These are phyloP conservation scores for Bergia puertoricense DNA, from an alignment of 92 coral and sea anemone species.

Conservation along the genomic window DNA sequence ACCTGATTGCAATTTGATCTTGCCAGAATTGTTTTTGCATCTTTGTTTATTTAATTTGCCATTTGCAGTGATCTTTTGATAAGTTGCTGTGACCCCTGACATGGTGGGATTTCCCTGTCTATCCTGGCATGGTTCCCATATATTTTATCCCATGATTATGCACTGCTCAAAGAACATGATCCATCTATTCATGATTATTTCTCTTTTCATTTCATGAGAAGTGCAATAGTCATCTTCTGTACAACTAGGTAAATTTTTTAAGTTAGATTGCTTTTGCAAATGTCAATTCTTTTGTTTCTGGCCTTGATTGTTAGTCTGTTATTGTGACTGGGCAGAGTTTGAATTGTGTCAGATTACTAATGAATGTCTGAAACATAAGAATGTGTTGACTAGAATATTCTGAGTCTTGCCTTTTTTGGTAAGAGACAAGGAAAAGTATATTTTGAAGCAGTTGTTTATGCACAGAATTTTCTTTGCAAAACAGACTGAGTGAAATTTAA, in stretches of 20 bases:
- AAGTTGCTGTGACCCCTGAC: neutral
- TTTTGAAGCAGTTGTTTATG: no score
- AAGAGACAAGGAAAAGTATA: no score
- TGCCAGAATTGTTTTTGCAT: neutral
- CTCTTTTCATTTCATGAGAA: neutral
- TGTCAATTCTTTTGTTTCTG: neutral
- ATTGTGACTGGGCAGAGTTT: conserved; percentile 17
- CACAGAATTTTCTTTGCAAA: neutral
- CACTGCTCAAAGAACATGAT: neutral
- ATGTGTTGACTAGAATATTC: neutral
- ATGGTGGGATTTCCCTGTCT: neutral
- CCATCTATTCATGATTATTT: neutral
- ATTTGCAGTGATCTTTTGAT: conserved; percentile 11
- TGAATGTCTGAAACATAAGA: conserved; percentile 22
- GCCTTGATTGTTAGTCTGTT: conserved; percentile 2
- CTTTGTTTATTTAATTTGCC: conserved; percentile 1
- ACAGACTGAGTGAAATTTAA: no score
- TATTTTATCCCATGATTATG: neutral
- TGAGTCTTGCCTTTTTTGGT: neutral
- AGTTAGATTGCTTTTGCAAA: conserved; percentile 4
- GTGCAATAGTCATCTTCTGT: neutral
- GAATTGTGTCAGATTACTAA: conserved; percentile 9
- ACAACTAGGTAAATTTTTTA: neutral
- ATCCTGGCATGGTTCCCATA: conserved; percentile 4
- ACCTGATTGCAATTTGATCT: neutral